These are phyloP conservation scores for Cyanoliseus patagonus DNA, from an alignment of 2,113 vertebrate species.

Conservation along the genomic window DNA sequence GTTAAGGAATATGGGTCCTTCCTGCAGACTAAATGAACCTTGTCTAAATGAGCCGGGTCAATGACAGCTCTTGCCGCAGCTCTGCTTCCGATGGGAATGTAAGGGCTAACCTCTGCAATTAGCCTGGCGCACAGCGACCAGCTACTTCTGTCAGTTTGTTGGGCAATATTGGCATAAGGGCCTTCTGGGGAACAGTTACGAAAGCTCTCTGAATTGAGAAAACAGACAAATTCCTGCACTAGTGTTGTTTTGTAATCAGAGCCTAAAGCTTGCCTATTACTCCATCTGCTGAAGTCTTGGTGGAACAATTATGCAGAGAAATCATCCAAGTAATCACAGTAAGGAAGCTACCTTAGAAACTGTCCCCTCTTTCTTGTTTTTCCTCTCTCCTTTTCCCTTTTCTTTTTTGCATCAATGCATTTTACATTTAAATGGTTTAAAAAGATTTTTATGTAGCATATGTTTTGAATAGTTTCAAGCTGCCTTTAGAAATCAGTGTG, in stretches of 20 bases:
- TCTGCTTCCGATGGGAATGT: fast-evolving
- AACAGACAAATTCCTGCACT: background rate
- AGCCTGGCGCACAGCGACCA: fast-evolving
- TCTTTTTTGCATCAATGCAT: background rate
- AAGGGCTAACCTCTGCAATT: background rate
- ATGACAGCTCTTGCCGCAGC: background rate
- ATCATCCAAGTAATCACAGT: background rate
- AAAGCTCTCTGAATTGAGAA: background rate
- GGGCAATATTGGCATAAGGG: background rate
- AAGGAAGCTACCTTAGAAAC: background rate
- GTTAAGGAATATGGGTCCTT: background rate
- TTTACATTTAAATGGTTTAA: background rate
- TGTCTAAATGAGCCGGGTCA: background rate
- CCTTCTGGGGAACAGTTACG: background rate
- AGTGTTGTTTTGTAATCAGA: background rate
- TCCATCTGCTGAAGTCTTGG: constrained; percentile 2
- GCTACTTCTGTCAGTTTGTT: background rate
- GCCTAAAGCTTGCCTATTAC: background rate
- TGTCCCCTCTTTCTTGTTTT: no score
- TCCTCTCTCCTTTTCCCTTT: background rate
- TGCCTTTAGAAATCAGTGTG: background rate
- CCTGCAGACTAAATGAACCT: background rate
- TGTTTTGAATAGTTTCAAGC: background rate
- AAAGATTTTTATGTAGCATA: background rate
- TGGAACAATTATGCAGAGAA: background rate